phyloP scores from a whole-genome alignment of 2,888 invertebrate species.

The Orgyia antiqua region DNA sequence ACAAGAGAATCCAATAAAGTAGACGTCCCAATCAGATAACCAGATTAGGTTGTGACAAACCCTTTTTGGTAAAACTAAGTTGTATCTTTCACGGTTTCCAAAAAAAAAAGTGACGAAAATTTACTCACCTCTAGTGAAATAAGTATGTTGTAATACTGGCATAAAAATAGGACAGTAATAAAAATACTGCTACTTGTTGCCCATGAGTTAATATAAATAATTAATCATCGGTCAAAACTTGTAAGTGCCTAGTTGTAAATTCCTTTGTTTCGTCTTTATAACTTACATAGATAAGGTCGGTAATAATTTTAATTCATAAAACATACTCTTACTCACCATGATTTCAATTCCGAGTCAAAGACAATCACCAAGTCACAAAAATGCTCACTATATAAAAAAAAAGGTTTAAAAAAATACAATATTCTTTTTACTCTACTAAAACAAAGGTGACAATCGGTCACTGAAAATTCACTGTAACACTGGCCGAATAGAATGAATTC shows the following conservation, averaged over 20 bases:
- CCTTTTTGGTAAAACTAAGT: no score
- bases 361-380: conserved; percentile 15
- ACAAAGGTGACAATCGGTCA: conserved; percentile 41
- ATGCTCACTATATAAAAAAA: no score
- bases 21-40: conserved; percentile 7
- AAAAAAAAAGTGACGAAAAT: no score
- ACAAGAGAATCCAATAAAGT: conserved; percentile 7
- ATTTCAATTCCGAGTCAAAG: conserved; percentile 11
- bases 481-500: conserved; percentile 35
- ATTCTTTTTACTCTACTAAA: conserved; percentile 12
- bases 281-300: neutral
- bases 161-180: no score
- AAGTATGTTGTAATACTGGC: no score
- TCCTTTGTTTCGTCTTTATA: neutral
- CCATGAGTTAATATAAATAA: conserved; percentile 3
- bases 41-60: conserved; percentile 3
- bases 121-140: no score
- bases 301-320: neutral
- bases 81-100: neutral
- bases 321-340: conserved; percentile 17
- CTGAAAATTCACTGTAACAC: conserved; percentile 40
- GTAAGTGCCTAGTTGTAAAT: no score
- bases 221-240: no score
- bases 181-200: conserved; percentile 21
- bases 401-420: no score